These are phyloP conservation scores for Abrostola tripartita DNA, from an alignment of 2,888 invertebrate genomes.

Conservation along the genomic window DNA sequence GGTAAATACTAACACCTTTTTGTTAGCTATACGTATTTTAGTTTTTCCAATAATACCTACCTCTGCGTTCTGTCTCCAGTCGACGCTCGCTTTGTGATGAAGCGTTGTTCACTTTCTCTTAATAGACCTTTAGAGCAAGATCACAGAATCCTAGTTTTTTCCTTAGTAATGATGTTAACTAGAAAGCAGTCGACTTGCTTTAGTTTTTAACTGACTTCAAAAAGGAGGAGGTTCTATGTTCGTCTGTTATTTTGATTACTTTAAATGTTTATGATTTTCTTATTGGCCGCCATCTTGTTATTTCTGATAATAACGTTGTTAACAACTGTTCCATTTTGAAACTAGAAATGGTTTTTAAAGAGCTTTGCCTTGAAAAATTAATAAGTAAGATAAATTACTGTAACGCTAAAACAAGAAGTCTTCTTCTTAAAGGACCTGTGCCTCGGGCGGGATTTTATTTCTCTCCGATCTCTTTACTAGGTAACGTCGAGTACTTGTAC, in stretches of 20 bases:
- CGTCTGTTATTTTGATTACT: constrained; percentile 26
- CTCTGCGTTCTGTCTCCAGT: not conserved
- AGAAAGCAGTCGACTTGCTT: constrained; percentile 29
- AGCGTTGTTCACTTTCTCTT: constrained; percentile 42
- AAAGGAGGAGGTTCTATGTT: not conserved
- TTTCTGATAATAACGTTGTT: too few species aligned
- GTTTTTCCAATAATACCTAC: constrained; percentile 23
- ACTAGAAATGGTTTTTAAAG: too few species aligned
- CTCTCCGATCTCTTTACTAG: too few species aligned
- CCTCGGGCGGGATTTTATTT: too few species aligned
- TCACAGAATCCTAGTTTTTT: constrained; percentile 41
- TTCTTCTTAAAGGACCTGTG: too few species aligned
- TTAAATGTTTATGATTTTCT: constrained; percentile 20
- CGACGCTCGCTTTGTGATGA: constrained; percentile 41
- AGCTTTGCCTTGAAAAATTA: too few species aligned
- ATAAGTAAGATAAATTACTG: too few species aligned
- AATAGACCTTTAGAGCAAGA: constrained; percentile 47
- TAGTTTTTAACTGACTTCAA: constrained; percentile 10
- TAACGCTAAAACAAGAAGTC: too few species aligned
- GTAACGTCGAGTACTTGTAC: too few species aligned
- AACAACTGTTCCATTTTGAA: too few species aligned
- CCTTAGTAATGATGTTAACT: constrained; percentile 46
- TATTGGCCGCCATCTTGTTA: too few species aligned
- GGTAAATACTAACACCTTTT: too few species aligned
- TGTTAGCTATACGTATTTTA: constrained; percentile 10